Conservation (phyloP, 1,140 invertebrate genomes). For the Agrypnia vestita region DNA sequence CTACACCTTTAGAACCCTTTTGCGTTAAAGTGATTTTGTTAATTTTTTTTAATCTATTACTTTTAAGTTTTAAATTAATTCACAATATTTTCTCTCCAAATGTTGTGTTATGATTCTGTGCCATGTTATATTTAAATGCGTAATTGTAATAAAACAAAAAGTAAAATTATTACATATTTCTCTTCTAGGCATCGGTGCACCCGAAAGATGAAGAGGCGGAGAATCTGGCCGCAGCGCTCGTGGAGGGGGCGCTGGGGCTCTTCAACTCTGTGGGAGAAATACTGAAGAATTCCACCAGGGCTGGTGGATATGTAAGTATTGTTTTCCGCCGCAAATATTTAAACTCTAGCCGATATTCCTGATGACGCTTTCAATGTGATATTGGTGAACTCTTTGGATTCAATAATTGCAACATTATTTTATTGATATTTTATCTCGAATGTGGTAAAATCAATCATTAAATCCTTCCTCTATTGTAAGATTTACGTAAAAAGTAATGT, state of each 20-base stretch:
- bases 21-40: too few species aligned
- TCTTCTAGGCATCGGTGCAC: slow-evolving; percentile 68
- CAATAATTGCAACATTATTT: too few species aligned
- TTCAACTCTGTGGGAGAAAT: slow-evolving; percentile 86
- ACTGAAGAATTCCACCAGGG: slow-evolving; percentile 88
- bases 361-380: too few species aligned
- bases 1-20: too few species aligned
- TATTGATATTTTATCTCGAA: too few species aligned
- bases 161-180: neutral
- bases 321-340: slow-evolving; percentile 39
- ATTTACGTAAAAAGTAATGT: too few species aligned
- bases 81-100: neutral
- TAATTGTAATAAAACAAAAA: neutral
- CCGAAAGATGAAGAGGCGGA: slow-evolving; percentile 82
- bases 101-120: neutral
- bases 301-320: slow-evolving; percentile 86
- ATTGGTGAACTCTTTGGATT: too few species aligned
- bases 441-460: too few species aligned
- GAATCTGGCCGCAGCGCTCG: slow-evolving; percentile 78
- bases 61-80: too few species aligned
- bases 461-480: too few species aligned
- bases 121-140: neutral
- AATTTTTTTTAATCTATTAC: too few species aligned
- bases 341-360: neutral
- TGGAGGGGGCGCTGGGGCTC: slow-evolving; percentile 76